Conservation (phyloP, 2,797 vertebrate species). For the Cirrhinus mrigala region DNA sequence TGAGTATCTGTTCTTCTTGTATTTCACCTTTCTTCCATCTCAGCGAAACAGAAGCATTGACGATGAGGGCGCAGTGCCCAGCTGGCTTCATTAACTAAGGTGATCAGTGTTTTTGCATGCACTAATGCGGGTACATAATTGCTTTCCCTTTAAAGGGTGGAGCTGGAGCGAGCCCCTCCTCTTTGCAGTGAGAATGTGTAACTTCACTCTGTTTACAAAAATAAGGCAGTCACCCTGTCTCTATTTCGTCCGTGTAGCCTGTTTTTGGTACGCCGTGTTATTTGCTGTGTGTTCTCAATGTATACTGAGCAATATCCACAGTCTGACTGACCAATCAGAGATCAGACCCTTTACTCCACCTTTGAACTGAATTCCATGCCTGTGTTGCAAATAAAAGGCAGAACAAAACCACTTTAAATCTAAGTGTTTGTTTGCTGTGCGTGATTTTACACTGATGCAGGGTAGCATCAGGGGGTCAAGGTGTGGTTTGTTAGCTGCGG, state of each 20-base stretch:
- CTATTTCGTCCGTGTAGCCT: constrained; percentile 64
- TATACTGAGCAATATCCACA: constrained; percentile 72
- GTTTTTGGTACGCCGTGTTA: constrained; percentile 65
- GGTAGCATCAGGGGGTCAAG: not conserved
- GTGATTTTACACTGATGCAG: constrained; percentile 41
- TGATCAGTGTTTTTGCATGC: constrained; percentile 57
- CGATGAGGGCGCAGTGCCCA: not conserved
- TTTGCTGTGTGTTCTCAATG: constrained; percentile 66
- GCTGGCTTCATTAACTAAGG: constrained; percentile 23
- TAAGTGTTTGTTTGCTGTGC: constrained; percentile 30
- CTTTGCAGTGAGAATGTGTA: constrained; percentile 50
- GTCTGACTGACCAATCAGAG: constrained; percentile 59
- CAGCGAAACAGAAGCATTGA: constrained; percentile 9
- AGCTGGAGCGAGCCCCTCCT: constrained; percentile 20
- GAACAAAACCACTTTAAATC: constrained; percentile 55
- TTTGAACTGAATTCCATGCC: constrained; percentile 64
- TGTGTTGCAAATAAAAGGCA: constrained; percentile 68
- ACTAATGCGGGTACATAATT: constrained; percentile 53
- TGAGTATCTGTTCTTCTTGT: constrained; percentile 1
- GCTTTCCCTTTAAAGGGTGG: constrained; percentile 47
- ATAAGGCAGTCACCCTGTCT: constrained; percentile 45
- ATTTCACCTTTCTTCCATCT: not conserved
- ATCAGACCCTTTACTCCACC: constrained; percentile 52
- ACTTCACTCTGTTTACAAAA: constrained; percentile 54
- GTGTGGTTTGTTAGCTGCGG: not conserved